Evolutionary conservation across 2,888 invertebrate genomes (phyloP), one percentile per base, ranked within the genome.

Genomic region (Syrista parreyssii): DNA sequence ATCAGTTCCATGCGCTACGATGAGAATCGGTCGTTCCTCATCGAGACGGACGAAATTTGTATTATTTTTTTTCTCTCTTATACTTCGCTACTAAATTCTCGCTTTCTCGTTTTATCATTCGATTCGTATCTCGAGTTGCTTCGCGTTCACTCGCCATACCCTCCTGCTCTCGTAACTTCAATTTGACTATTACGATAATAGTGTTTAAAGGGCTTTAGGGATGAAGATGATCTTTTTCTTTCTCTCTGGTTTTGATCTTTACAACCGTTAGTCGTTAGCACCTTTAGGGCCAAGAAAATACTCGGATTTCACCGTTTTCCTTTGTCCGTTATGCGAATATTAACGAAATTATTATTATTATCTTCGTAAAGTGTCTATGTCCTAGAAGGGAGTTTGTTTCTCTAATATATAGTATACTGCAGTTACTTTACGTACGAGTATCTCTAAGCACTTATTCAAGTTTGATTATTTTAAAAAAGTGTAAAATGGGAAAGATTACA

Each of bases 21-120:
- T 55, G 55, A 55, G 55, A 55, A 55, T 55, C 55, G 55, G 55
- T 55, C 55, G 55, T 55, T 55, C 55, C 55, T 55, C 55, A 55
- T 55, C 55, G 23, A 55, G 55, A 55, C 55, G 55, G 23, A 55
- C 23, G 55, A 55, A 55, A 55, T 9, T 55, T 23, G 9, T 40
- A 23, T 40, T 55, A 68, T 68, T 78, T 78, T 69, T 78, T 73
- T 77, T 75, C 78, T 33, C 33, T 76, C 34, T 72, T 76, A 71
- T 55, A 33, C 40, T 72, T 73, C 72, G 68, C 35, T 73, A 30
- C 36, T 12, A 32, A 9, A 23, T 15, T 55, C 23, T 55, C 55
- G 55, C 55, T 23, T 23, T 55, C 23, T 23, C 9, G 0, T 23
- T 55, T 3, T 9, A 23, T 55, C 55, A 23, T 55, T 23, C 55